phyloP scores from a whole-genome alignment of 1,140 invertebrate species.

The Penaeus japonicus region DNA sequence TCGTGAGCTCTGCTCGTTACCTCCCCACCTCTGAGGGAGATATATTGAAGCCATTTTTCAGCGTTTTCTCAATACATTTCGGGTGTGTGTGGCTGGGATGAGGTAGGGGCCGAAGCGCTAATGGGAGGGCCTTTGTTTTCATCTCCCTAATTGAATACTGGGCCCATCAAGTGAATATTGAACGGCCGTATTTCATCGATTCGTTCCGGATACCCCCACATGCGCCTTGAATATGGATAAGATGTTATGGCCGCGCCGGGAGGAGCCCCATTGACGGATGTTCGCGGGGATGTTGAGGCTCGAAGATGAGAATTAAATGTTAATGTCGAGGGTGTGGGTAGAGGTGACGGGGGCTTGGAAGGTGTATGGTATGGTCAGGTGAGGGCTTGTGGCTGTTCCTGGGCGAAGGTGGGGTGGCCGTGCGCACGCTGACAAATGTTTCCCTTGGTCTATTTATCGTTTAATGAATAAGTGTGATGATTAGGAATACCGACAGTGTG shows the following conservation, averaged over 20 bases:
- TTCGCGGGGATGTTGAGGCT: neutral
- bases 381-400: neutral
- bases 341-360: neutral
- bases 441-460: slow-evolving; percentile 55
- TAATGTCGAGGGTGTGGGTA: neutral
- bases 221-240: slow-evolving; percentile 34
- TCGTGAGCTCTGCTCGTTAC: slow-evolving; percentile 36
- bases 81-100: slow-evolving; percentile 2
- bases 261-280: slow-evolving; percentile 29
- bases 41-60: slow-evolving; percentile 55
- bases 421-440: slow-evolving; percentile 48
- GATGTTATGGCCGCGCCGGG: slow-evolving; percentile 11
- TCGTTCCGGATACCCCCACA: neutral
- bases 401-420: slow-evolving; percentile 28
- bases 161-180: slow-evolving; percentile 1
- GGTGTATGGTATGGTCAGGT: neutral
- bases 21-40: slow-evolving; percentile 33
- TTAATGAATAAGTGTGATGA: slow-evolving; percentile 58
- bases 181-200: slow-evolving; percentile 3
- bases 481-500: slow-evolving; percentile 58
- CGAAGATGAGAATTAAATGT: slow-evolving; percentile 28
- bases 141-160: slow-evolving; percentile 45
- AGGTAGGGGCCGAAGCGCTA: slow-evolving; percentile 14
- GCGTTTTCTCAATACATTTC: slow-evolving; percentile 51
- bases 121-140: slow-evolving; percentile 48